These are phyloP conservation scores for Ophioninae sp. DNA, from an alignment of 2,888 invertebrate genomes.

Conservation along the genomic window DNA sequence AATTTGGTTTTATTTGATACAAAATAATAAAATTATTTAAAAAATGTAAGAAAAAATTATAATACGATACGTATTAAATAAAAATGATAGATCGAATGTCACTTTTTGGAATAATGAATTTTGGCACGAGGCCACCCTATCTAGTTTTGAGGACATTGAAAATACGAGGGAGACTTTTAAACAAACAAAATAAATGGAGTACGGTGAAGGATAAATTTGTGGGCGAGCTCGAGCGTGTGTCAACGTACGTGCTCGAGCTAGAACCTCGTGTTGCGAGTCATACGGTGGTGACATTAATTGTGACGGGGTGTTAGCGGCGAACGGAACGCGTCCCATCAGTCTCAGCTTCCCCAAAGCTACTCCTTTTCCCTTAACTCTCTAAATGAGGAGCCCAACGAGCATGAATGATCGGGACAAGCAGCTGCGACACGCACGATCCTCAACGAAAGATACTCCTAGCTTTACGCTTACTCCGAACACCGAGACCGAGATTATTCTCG, in stretches of 20 bases:
- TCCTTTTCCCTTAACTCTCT: conserved; percentile 37
- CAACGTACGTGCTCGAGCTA: conserved; percentile 24
- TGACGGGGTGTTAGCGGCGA: conserved; percentile 19
- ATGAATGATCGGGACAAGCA: conserved; percentile 72
- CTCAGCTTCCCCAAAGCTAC: conserved; percentile 42
- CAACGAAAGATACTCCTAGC: conserved; percentile 14
- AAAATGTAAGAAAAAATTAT: too few species aligned
- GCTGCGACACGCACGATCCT: conserved; percentile 72
- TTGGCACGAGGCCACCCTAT: background rate
- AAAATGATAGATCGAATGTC: background rate
- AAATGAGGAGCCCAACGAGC: conserved; percentile 22
- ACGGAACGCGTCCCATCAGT: conserved; percentile 53
- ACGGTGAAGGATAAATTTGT: conserved; percentile 11
- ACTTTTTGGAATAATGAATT: background rate
- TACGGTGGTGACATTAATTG: conserved; percentile 27
- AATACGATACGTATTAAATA: background rate
- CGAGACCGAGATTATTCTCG: background rate
- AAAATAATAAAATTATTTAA: too few species aligned
- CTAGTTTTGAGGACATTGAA: background rate
- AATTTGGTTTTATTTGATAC: too few species aligned
- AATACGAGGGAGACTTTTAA: background rate
- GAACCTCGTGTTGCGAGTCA: conserved; percentile 3
- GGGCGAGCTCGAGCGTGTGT: background rate
- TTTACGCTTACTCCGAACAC: conserved; percentile 9
- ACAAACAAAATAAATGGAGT: background rate